These are phyloP conservation scores for Danionella cerebrum DNA, from an alignment of 2,113 vertebrate genomes.

Conservation along the genomic window DNA sequence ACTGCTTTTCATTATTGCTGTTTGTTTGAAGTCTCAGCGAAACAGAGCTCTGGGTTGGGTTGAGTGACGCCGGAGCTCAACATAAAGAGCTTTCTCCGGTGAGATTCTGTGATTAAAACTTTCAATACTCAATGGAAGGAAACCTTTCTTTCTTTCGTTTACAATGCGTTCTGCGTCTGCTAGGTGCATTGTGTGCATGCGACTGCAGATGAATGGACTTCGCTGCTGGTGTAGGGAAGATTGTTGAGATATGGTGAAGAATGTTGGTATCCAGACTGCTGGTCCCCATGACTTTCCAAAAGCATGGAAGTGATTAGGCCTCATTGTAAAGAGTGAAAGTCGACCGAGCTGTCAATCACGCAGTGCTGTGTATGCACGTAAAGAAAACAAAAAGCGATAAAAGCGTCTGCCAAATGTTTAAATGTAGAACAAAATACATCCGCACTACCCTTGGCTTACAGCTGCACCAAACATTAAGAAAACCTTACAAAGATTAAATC, in stretches of 20 bases:
- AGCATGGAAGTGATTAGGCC: too few species aligned
- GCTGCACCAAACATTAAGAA: not conserved
- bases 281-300: too few species aligned
- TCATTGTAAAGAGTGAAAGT: too few species aligned
- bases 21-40: not conserved
- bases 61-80: not conserved
- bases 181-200: slow-evolving; percentile 11
- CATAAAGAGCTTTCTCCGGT: not conserved
- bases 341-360: too few species aligned
- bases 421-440: too few species aligned
- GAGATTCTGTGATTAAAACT: slow-evolving; percentile 22
- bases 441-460: too few species aligned
- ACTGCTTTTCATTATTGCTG: not conserved
- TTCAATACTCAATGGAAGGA: slow-evolving; percentile 41
- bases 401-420: too few species aligned
- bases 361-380: too few species aligned
- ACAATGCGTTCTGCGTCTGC: slow-evolving; percentile 1
- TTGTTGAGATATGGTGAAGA: not conserved
- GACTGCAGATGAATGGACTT: not conserved
- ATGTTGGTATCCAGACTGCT: too few species aligned
- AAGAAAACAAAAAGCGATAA: too few species aligned
- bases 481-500: too few species aligned
- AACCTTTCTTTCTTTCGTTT: slow-evolving; percentile 34
- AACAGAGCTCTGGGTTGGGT: not conserved
- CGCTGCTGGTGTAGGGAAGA: not conserved